Evolutionary conservation across 23 tunicate genomes (phyloP), one percentile per base, ranked within the genome.

Genomic region (Ascidia mentula): DNA sequence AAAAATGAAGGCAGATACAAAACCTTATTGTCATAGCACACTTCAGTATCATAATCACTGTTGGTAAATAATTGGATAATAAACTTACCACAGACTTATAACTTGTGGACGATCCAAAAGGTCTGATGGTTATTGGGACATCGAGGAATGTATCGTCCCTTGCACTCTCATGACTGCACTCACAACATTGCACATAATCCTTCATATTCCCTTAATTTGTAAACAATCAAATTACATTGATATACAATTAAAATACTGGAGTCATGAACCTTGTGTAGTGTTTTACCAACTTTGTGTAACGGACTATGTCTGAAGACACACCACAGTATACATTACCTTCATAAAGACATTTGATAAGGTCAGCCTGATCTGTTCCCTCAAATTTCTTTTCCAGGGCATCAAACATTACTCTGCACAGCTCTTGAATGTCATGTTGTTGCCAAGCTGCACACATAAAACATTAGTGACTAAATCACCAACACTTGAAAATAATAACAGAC

Each of bases 351-450:
- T 83, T 91, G n/a, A 92, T 91, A 22, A 84, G 38, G 34, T 89
- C 86, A 18, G 85, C 82, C 59, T 85, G 89, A 53, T 83, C 88
- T 18, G 87, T 91, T 40, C 86, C 92, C 37, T 83, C 85, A 73
- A 92, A 92, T 28, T 78, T 87, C 74, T 82, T 77, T 65, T 92
- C 97, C 85, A 92, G 65, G 0, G 97, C 97, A 79, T 92, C 97
- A 46, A 92, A 87, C 92, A 92, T 87, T 22, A 92, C 92, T 69
- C 97, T 84, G 60, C 97, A 87, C 0, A 92, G 65, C 53, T 92
- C 97, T 71, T 92, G 97, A 15, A 92, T 87, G 46, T 92, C 97
- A 75, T 92, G 97, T 79, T 92, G 97, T 79, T 92, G 97, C 97
- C 92, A 92, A 8, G 86, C 92, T 88, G 38, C 38, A 79, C 0